Evolutionary conservation across 2,797 vertebrate genomes (phyloP), one percentile per base, ranked within the genome.

Genomic region (Sebastes wilsoni): DNA sequence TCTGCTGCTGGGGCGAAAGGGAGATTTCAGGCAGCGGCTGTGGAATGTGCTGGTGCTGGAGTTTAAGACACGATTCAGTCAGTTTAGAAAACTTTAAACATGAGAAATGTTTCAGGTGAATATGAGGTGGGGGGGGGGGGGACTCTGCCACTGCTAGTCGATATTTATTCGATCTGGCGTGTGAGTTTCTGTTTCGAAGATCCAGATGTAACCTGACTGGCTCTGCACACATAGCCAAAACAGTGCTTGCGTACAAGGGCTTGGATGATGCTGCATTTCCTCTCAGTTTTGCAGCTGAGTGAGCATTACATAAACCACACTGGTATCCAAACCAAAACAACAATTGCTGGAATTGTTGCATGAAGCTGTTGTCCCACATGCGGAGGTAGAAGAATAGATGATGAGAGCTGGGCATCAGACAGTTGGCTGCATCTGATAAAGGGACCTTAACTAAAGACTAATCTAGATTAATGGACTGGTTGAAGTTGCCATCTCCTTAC

Each of bases 221-320:
- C 73, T 70, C 34, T 1, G 58, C 82, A 87, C 23, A 34, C 42
- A 83, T 4, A 75, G 74, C 78, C 78, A n/a, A 73, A 88, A 79
- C 80, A 38, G 52, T 73, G 78, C 84, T 85, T 67, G 74, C 38
- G 64, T 81, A 76, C 55, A 30, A 52, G 84, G 64, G 76, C 84
- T 89, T 67, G 84, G 73, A 88, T 94, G 92, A 95, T 93, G 87
- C 87, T 93, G 92, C 92, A 90, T 90, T 93, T 93, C 85, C 77
- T 83, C 56, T 74, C 72, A 71, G 78, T 84, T 85, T 84, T 77
- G 74, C 77, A 72, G 85, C 84, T 75, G 86, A 85, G 65, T 30
- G 85, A 84, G 87, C 30, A 14, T 90, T 91, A 89, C 65, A 84
- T 89, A 83, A 93, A 89, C 81, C 60, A 77, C 14, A 54, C 8